Evolutionary conservation across 53 echinoderm and acorn worm species (phyloP), one percentile per base, ranked within the genome.

Genomic region (Hippasteria phrygiana): DNA sequence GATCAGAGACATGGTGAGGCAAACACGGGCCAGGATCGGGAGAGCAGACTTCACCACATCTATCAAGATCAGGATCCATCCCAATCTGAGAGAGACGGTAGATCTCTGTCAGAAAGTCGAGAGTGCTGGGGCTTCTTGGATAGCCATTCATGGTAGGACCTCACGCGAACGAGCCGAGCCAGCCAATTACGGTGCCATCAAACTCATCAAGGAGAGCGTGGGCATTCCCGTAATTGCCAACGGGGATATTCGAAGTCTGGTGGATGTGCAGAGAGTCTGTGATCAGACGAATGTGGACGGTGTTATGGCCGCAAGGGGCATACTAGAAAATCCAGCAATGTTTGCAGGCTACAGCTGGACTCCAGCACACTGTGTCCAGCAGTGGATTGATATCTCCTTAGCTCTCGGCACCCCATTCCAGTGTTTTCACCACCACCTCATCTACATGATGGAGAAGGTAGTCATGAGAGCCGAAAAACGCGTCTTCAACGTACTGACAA

Each of bases 341-440:
- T 96, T 90, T 92, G 95, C 96, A 56, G 96, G 96, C 31, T 90
- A 96, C 79, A 74, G 71, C 31, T 47, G 90, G 13, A 96, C 96
- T 47, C 96, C 94, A 0, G 40, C 88, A 10, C 73, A 93, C 34
- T 96, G 96, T 84, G 91, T 96, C 54, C 93, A 93, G 65, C 93
- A 94, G 31, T 96, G 95, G 96, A 88, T 95, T 65, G 97, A 97
- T 54, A 86, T 97, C 62, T 73, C 92, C 1, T 1, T 97, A 22
- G 67, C 88, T 26, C 87, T 91, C 1, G 97, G 95, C 33, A 97
- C 97, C 29, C 81, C 91, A 4, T 92, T 95, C 73, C 78, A 90
- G 45, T 95, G 92, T 80, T 97, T 97, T 50, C 97, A 97, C 72
- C 95, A 95, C 81, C 97, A 97, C 48, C 91, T 97, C 2, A 97